Evolutionary conservation across 2,888 invertebrate species (phyloP).

Genomic region (Nemoura dubitans): DNA sequence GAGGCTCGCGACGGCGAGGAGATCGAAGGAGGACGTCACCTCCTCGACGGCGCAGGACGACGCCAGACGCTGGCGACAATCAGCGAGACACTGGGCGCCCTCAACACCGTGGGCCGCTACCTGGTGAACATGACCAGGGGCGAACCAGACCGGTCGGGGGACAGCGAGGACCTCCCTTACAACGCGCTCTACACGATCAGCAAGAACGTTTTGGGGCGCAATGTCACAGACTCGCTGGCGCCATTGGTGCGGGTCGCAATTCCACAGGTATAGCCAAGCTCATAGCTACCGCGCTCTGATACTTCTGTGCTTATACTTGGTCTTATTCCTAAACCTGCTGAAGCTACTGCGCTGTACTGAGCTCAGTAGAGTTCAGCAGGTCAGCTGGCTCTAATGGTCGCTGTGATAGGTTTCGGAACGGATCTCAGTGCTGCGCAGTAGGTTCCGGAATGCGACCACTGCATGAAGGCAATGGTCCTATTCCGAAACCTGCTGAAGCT

Average conservation of each 20-base stretch:
- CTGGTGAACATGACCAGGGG: conserved; percentile 80
- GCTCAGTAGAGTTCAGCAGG: too few relatives aligned
- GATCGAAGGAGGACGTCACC: conserved; percentile 38
- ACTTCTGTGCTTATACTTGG: too few relatives aligned
- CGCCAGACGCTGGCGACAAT: conserved; percentile 44
- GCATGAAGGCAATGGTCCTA: too few relatives aligned
- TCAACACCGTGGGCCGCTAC: conserved; percentile 86
- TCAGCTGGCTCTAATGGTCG: too few relatives aligned
- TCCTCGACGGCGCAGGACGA: conserved; percentile 28
- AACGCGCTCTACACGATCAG: conserved; percentile 82
- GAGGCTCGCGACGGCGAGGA: conserved; percentile 1
- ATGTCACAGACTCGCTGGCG: conserved; percentile 82
- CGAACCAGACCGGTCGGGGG: conserved; percentile 25
- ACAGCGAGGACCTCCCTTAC: conserved; percentile 67
- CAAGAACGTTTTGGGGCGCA: conserved; percentile 79
- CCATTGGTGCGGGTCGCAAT: conserved; percentile 70
- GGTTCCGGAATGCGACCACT: too few relatives aligned
- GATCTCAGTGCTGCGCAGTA: too few relatives aligned
- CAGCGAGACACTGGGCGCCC: conserved; percentile 75
- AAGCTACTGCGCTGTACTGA: too few relatives aligned
- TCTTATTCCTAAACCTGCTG: too few relatives aligned
- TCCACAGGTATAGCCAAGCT: conserved; percentile 55
- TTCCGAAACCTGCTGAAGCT: too few relatives aligned
- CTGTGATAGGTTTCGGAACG: too few relatives aligned
- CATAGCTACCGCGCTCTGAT: too few relatives aligned